These are phyloP conservation scores for Hemibagrus guttatus DNA, from an alignment of 2,797 vertebrate genomes.

Conservation along the genomic window DNA sequence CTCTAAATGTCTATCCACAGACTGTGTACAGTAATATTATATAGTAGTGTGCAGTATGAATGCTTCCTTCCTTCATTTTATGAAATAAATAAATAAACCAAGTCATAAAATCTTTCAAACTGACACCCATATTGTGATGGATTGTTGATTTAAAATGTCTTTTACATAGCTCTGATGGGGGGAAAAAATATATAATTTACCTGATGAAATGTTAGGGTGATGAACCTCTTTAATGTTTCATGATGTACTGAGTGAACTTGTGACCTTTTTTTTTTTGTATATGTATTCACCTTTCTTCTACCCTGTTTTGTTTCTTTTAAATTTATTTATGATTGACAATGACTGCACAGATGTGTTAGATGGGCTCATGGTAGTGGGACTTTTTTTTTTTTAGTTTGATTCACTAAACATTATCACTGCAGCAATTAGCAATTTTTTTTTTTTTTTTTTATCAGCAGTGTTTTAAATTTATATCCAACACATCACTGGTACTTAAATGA, in stretches of 20 bases:
- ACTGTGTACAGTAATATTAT: neutral
- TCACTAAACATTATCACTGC: neutral
- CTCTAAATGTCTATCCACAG: conserved; percentile 20
- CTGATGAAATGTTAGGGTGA: neutral
- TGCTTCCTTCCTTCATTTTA: neutral
- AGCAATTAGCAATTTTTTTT: neutral
- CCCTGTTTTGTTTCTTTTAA: neutral
- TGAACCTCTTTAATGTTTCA: neutral
- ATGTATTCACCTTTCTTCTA: neutral
- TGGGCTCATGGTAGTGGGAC: neutral
- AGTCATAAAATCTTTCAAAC: neutral
- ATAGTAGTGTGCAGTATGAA: neutral
- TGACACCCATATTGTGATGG: neutral
- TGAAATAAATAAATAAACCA: neutral
- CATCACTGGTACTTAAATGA: neutral
- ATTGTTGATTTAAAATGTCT: neutral
- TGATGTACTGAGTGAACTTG: neutral
- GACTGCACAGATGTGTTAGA: neutral
- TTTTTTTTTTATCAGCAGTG: neutral
- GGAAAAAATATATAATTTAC: neutral
- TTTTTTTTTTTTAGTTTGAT: neutral
- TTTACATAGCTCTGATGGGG: neutral
- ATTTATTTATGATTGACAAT: neutral
- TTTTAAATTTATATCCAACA: neutral
- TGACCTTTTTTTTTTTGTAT: too few species aligned